Base-by-base conservation (phyloP, 2,888 invertebrate species). In the Ichneumoninae sp. region DNA sequence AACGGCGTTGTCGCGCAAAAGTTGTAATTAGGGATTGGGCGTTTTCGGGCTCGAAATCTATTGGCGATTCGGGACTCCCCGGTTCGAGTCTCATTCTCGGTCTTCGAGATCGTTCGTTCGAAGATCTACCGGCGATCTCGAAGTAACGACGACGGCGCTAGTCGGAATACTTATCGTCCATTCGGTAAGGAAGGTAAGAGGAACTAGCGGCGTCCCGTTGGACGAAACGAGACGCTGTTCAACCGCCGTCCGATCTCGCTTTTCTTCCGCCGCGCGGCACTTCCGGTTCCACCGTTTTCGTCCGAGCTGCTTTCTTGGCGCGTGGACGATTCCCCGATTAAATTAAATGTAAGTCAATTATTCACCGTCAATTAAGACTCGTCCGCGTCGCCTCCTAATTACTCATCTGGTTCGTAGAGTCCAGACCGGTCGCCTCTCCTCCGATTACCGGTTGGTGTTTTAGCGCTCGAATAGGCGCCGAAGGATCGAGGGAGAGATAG, bases 271-370 rank as follows among this genome's bases (percentile, higher is more conserved):
- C 10, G 10, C 40, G 40, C 40, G 10, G 40, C 40, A 40, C 44
- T 47, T 47, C 44, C 44, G 44, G 44, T 47, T 47, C 44, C 16
- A 16, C 44, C 13, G 44, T 47, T 47, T 4, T 16, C 44, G 16
- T 47, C 5, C 16, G 16, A 16, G 44, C 44, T 47, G 44, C 16
- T 47, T 16, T 47, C 44, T 13, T n/a, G 62, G 13, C 62, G n/a
- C 62, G 30, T 52, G 60, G 60, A 52, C 75, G 70, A 22, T 82
- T 82, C 65, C 66, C 52, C 70, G 79, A 54, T 74, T 70, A 74
- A 44, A 80, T 80, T 80, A 40, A 76, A 75, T 71, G 44, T 30
- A 71, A 82, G 77, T 84, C 60, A 81, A 84, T 84, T 84, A 81
- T 66, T 79, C 75, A 57, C 74, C 78, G 60, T 36, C 66, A 82